phyloP scores from a whole-genome alignment of 2,888 invertebrate species.

The Caenorhabditis wallacei region DNA sequence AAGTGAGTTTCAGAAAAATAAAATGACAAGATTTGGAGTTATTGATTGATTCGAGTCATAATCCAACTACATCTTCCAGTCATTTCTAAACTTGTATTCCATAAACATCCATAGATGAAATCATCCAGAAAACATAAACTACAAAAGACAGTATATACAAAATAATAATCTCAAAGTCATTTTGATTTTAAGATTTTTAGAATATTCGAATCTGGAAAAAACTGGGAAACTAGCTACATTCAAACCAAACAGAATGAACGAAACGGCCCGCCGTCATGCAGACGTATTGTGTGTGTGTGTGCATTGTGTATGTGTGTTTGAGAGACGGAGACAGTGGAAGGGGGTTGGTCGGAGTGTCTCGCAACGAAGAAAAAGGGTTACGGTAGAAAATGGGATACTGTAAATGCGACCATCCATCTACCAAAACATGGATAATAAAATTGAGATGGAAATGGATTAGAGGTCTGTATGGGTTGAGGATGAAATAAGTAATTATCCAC shows the following conservation, averaged over 20 bases:
- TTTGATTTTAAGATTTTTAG: neutral
- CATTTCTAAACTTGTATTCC: no score
- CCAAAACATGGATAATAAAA: slow-evolving; percentile 7
- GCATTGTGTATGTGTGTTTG: neutral
- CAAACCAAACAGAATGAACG: slow-evolving; percentile 9
- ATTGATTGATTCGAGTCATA: no score
- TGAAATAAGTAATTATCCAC: neutral
- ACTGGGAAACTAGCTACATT: neutral
- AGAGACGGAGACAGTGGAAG: neutral
- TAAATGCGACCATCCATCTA: slow-evolving; percentile 31
- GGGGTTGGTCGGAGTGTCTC: slow-evolving; percentile 22
- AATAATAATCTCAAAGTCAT: no score
- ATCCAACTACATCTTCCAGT: no score
- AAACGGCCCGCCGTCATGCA: slow-evolving; percentile 3
- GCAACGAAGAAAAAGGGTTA: slow-evolving; percentile 33
- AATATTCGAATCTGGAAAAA: neutral
- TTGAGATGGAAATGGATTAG: neutral
- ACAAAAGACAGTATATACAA: no score
- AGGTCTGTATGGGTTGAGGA: neutral
- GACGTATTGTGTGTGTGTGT: neutral
- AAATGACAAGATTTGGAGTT: no score
- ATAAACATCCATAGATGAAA: no score
- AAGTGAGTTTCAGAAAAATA: no score
- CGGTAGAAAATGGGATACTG: slow-evolving; percentile 50
- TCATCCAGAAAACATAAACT: no score